Evolutionary conservation across 2,113 vertebrate genomes (phyloP).

Genomic region (Mixornis gularis): DNA sequence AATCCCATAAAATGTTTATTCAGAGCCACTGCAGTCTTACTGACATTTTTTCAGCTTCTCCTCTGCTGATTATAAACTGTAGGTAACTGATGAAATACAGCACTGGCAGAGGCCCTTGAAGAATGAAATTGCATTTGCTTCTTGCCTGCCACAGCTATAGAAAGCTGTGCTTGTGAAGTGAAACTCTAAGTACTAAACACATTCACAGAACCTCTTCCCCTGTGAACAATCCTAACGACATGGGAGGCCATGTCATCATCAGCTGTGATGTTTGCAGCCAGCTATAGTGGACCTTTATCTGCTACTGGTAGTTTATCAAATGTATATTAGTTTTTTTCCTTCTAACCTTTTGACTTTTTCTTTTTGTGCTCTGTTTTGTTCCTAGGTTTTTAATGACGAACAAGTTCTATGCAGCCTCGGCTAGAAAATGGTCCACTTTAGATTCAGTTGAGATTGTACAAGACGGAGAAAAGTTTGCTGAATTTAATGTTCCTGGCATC

Average conservation of each 20-base stretch:
- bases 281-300: neutral
- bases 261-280: neutral
- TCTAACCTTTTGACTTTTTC: neutral
- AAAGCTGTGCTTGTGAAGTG: neutral
- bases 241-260: neutral
- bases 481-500: constrained; percentile 68
- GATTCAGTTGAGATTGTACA: constrained; percentile 67
- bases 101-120: neutral
- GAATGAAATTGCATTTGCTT: neutral
- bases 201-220: neutral
- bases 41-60: neutral
- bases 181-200: neutral
- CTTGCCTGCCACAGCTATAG: neutral
- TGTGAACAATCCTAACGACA: neutral
- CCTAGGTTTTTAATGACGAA: constrained; percentile 75
- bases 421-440: constrained; percentile 73
- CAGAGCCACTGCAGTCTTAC: neutral
- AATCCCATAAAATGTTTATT: neutral
- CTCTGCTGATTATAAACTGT: neutral
- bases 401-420: constrained; percentile 59
- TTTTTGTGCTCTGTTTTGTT: constrained; percentile 13
- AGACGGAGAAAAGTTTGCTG: constrained; percentile 57
- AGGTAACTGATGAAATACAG: neutral
- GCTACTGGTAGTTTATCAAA: neutral
- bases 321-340: neutral